phyloP scores from a whole-genome alignment of 2,888 invertebrate species.

The Calameuta pallipes region DNA sequence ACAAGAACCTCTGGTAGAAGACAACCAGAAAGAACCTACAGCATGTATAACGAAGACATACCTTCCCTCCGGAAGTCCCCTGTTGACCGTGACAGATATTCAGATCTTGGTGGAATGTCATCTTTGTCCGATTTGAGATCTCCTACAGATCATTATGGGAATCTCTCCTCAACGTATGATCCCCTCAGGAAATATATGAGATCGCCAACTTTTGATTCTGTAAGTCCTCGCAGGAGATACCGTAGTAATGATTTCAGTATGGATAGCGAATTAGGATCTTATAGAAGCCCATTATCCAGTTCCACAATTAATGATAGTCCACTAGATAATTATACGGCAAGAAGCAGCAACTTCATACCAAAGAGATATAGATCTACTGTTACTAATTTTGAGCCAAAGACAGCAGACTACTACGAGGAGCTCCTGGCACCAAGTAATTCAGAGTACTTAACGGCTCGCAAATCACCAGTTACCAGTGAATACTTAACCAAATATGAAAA shows the following conservation, averaged over 20 bases:
- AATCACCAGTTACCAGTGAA: conserved; percentile 43
- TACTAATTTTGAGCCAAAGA: conserved; percentile 49
- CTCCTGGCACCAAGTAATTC: conserved; percentile 51
- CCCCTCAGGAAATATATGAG: conserved; percentile 49
- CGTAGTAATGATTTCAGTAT: conserved; percentile 47
- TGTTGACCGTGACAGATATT: conserved; percentile 47
- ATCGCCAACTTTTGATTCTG: conserved; percentile 49
- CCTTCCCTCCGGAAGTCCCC: conserved; percentile 45
- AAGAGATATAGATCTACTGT: conserved; percentile 52
- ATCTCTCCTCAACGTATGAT: conserved; percentile 45
- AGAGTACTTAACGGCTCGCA: conserved; percentile 47
- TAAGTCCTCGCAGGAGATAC: conserved; percentile 42
- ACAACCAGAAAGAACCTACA: conserved; percentile 47
- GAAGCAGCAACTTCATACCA: conserved; percentile 41
- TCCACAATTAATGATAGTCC: conserved; percentile 31
- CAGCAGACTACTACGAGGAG: conserved; percentile 59
- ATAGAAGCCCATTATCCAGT: conserved; percentile 37
- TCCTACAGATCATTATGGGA: conserved; percentile 39
- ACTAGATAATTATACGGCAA: conserved; percentile 34
- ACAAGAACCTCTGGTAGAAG: conserved; percentile 22
- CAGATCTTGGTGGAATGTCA: conserved; percentile 39
- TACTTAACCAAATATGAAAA: conserved; percentile 48
- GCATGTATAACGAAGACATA: conserved; percentile 47
- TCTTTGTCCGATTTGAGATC: conserved; percentile 44
- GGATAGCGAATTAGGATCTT: conserved; percentile 40